phyloP scores from a whole-genome alignment of 1,140 invertebrate genomes.

The Drosophila biarmipes region DNA sequence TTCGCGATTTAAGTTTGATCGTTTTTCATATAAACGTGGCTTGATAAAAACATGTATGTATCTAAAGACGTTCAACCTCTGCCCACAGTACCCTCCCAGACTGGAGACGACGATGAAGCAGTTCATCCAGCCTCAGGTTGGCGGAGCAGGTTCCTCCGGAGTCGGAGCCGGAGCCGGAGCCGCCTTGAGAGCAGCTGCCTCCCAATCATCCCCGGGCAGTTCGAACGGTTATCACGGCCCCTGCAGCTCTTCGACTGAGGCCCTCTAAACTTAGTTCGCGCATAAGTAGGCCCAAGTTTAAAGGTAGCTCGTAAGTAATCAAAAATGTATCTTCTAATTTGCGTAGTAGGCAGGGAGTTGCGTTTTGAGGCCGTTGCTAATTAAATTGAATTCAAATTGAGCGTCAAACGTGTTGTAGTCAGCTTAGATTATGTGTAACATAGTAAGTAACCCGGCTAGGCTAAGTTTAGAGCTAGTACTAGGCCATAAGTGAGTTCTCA shows the following conservation, averaged over 20 bases:
- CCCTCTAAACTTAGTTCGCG: slow-evolving; percentile 56
- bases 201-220: slow-evolving; percentile 34
- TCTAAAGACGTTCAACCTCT: background rate
- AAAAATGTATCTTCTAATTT: slow-evolving; percentile 31
- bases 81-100: slow-evolving; percentile 70
- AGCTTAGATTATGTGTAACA: slow-evolving; percentile 80
- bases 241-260: slow-evolving; percentile 82
- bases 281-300: slow-evolving; percentile 25
- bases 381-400: slow-evolving; percentile 68
- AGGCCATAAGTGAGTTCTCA: slow-evolving; percentile 33
- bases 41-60: background rate
- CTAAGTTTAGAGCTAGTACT: slow-evolving; percentile 21
- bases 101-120: slow-evolving; percentile 66
- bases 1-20: background rate
- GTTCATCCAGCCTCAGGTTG: slow-evolving; percentile 61
- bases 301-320: slow-evolving; percentile 35
- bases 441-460: slow-evolving; percentile 64
- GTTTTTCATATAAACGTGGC: background rate
- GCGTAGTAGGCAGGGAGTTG: slow-evolving; percentile 23
- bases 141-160: slow-evolving; percentile 14
- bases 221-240: slow-evolving; percentile 76
- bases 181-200: slow-evolving; percentile 24
- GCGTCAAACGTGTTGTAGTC: slow-evolving; percentile 77
- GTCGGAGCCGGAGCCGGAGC: slow-evolving; percentile 30
- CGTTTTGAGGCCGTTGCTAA: slow-evolving; percentile 39